Conservation (phyloP, 2,797 vertebrate genomes). For the Parauchenoglanis ngamensis region DNA sequence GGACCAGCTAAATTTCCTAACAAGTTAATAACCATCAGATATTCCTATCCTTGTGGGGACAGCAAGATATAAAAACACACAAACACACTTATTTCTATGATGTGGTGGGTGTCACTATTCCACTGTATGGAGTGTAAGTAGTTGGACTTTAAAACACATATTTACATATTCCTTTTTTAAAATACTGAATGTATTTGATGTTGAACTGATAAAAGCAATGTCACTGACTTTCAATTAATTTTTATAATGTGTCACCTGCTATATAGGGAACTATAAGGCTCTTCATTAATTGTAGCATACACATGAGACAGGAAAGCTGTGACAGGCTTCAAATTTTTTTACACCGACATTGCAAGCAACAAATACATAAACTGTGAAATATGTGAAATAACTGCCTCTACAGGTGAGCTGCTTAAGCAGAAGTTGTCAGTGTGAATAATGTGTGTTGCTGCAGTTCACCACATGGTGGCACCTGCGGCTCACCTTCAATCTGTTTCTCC, state of each 20-base stretch:
- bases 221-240: not conserved
- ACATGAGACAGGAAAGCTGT: not conserved
- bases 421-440: not conserved
- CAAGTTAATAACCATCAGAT: no score
- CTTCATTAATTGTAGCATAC: not conserved
- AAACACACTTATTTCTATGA: not conserved
- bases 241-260: not conserved
- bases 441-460: slow-evolving; percentile 57
- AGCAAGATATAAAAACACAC: no score
- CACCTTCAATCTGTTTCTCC: slow-evolving; percentile 25
- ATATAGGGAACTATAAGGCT: not conserved
- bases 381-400: not conserved
- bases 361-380: not conserved
- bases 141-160: not conserved
- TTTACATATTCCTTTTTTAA: not conserved
- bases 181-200: not conserved
- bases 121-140: not conserved
- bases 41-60: no score
- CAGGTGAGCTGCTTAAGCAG: not conserved
- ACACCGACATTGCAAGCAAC: not conserved
- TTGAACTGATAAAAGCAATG: not conserved
- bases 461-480: slow-evolving; percentile 66
- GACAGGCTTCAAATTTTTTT: not conserved
- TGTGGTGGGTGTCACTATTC: not conserved
- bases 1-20: no score